Percentiles rank a stretch among this genome's conserved stretches.
Conservation (phyloP, 2,113 vertebrate genomes). For the Etia nguti region DNA sequence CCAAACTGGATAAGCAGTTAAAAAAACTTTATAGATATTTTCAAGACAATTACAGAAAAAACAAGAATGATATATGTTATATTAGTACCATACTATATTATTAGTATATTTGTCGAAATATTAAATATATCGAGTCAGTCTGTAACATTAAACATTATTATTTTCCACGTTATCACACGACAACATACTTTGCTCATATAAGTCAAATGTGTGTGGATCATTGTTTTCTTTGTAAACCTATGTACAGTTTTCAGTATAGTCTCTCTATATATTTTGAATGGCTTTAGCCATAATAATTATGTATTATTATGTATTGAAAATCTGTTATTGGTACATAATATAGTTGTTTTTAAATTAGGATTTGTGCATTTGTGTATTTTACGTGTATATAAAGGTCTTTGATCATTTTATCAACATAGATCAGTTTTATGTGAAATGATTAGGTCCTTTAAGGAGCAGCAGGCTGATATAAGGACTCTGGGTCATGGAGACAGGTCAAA, state of each 20-base stretch:
- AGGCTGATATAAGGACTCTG: background rate
- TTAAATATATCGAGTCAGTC: fast-evolving
- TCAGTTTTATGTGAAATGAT: background rate
- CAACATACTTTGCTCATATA: background rate
- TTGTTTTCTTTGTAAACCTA: background rate
- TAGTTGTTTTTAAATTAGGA: fast-evolving
- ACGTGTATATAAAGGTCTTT: background rate
- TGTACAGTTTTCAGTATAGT: background rate
- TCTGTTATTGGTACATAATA: fast-evolving
- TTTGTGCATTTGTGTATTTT: background rate
- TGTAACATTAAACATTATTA: background rate
- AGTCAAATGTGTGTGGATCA: background rate
- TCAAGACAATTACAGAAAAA: background rate
- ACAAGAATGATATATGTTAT: background rate
- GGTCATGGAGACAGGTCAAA: background rate
- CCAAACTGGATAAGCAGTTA: background rate
- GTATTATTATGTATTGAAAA: no score
- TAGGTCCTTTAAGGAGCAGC: background rate
- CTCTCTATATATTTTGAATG: background rate
- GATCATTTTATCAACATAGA: background rate
- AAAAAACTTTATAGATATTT: fast-evolving
- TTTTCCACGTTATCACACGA: background rate
- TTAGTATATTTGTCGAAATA: fast-evolving
- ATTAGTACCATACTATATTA: background rate
- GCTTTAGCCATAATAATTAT: no score